Base-by-base conservation (phyloP, 2,113 vertebrate species). In the Seriola aureovittata region DNA sequence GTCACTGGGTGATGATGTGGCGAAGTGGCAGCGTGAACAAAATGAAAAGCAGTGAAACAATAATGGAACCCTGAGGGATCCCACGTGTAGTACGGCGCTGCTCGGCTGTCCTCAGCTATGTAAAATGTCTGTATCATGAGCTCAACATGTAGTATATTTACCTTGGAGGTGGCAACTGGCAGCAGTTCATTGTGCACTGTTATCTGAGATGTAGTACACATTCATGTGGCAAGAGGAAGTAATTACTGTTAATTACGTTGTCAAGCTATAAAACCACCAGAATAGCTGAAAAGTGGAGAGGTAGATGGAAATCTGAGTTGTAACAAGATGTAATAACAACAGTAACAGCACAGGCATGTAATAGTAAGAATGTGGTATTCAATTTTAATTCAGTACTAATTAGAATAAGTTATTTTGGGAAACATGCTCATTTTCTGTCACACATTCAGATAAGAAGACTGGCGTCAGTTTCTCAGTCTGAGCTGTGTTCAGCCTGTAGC, bases 241-340 rank as follows among this genome's bases (percentile, higher is more conserved):
- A 7, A 66, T 78, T 36, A 62, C 13, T 23, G 34, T 8, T 60
- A 36, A 73, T 68, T 48, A 75, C 32, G 46, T 7, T 55, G 48
- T 63, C n/a, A 62, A 42, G 21, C 58, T 21, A 3, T 55, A 40
- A 42, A 76, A 55, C 8, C 5, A 38, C 25, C 3, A 40, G 6
- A 32, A 36, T 6, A 6, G 34, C 23, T 58, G 25, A 42, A 48
- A 14, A 12, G 25, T 57, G 29, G 21, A 66, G 19, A 34, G 23
- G 21, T 38, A 42, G 40, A 34, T 38, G 32, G 23, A 42, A 29
- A 6, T 62, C 34, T 54, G 54, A 59, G 2, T 34, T 42, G 23
- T 48, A 50, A 69, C 1, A 12, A 14, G 9, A 7, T 25, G 25
- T 34, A 54, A 44, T 55, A 55, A 13, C 4, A 50, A 3, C 4